Base-by-base conservation (phyloP, 2,113 vertebrate genomes). In the Lathamus discolor region DNA sequence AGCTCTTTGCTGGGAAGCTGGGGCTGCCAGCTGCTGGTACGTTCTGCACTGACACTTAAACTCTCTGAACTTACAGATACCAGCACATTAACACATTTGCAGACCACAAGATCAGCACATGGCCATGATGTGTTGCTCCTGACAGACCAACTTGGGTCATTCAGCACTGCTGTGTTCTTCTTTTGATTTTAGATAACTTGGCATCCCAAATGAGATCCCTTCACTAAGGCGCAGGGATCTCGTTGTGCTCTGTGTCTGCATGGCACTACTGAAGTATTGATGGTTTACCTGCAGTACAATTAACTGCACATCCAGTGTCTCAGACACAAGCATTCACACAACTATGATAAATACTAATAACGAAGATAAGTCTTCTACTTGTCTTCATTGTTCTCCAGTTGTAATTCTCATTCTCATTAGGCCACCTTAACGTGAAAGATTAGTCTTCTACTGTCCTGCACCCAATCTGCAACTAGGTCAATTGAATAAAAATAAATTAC, bases 101-200 rank as follows among this genome's bases (percentile, higher is more conserved):
- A 74, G 74, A 51, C 31, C 84, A 39, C 0, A 16, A 31, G 51
- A 35, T 10, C 3, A 0, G 68, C 72, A 69, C 67, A 2, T 0
- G 52, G 55, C 59, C 37, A 3, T 2, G 4, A 31, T 6, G 51
- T 35, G 72, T 17, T 77, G 41, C 54, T 74, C 37, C 1, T n/a
- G 52, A 37, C 35, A 37, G 49, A 49, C 9, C n/a, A 28, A 8
- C 80, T 1, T 1, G n/a, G n/a, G 48, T 48, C 77, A 20, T 7
- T 18, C 37, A 24, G 63, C 67, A 41, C 7, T 43, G 59, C 17
- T n/a, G 46, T 12, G n/a, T 4, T 78, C 52, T 49, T 11, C 46
- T 90, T 48, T 25, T 27, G 51, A 3, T 67, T 86, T 87, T 25
- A 48, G 76, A 19, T 9, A 28, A 11, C 39, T 20, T 4, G 1